Conservation (phyloP, 1,140 invertebrate genomes). For the Apis mellifera region Amel_HAv3.1 CM009932.2:9294501-9295000, state of each 20-base stretch:
- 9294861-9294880: too few relatives aligned
- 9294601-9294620: conserved; percentile 2
- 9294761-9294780: conserved; percentile 12
- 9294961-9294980: too few relatives aligned
- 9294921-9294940: too few relatives aligned
- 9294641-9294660: background rate
- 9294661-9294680: background rate
- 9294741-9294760: conserved; percentile 31
- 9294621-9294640: background rate
- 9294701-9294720: background rate
- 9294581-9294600: conserved; percentile 14
- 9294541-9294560: background rate
- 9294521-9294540: background rate
- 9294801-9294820: background rate
- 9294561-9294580: background rate
- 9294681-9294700: conserved; percentile 31
- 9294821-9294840: background rate
- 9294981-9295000: too few relatives aligned
- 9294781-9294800: conserved; percentile 13
- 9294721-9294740: background rate
- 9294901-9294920: too few relatives aligned
- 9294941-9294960: too few relatives aligned
- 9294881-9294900: too few relatives aligned
- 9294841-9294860: too few relatives aligned
- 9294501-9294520: background rate